These are phyloP conservation scores for Sympetrum striolatum DNA, from an alignment of 2,888 invertebrate genomes.

Conservation along the genomic window DNA sequence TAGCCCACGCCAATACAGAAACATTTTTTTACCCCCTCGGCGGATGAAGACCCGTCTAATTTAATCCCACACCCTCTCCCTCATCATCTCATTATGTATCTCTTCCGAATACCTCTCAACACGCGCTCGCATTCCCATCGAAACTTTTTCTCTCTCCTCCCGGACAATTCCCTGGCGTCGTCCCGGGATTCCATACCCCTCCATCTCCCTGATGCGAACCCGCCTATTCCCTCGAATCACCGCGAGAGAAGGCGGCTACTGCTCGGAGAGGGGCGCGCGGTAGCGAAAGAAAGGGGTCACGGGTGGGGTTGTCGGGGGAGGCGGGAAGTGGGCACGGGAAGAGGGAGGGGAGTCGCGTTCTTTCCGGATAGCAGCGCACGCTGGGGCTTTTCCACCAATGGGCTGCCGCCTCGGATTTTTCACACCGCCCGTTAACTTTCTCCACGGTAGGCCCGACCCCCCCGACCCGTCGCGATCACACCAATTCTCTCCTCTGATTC, in stretches of 20 bases:
- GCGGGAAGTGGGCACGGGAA: neutral
- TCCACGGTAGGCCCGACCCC: neutral
- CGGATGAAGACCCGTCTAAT: conserved; percentile 36
- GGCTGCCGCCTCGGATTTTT: neutral
- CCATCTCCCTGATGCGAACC: neutral
- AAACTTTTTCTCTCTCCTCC: neutral
- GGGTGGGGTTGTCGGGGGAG: neutral
- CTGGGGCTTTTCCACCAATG: neutral
- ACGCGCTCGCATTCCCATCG: neutral
- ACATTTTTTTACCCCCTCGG: conserved; percentile 21
- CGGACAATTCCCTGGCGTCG: neutral
- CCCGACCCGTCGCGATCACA: neutral
- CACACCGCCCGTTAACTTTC: neutral
- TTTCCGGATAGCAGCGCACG: neutral
- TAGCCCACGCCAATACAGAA: neutral
- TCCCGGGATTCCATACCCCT: neutral
- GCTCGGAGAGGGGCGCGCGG: neutral
- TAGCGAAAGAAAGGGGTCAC: neutral
- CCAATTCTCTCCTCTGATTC: neutral
- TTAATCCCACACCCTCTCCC: conserved; percentile 8
- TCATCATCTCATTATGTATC: neutral
- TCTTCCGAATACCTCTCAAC: conserved; percentile 10
- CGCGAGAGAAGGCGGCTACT: neutral
- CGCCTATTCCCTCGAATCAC: conserved; percentile 27
- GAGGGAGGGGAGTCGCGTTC: neutral